Base-by-base conservation (phyloP, 2,797 vertebrate species). In the Sebastes variabilis region DNA sequence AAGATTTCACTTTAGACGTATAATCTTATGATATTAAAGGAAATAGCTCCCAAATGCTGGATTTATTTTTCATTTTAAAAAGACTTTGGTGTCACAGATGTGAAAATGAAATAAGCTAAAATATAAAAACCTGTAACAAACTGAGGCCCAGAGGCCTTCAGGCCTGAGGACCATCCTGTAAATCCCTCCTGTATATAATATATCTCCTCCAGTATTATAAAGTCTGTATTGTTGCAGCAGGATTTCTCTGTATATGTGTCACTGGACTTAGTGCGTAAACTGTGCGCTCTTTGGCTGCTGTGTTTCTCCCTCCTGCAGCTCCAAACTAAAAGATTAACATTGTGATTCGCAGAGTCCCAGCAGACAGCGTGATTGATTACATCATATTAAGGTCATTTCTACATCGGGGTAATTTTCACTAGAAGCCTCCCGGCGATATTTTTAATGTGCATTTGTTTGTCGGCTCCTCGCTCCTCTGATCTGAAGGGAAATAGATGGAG, bases 361-460 rank as follows among this genome's bases (percentile, higher is more conserved):
- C 87, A 92, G 95, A 95, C 95, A 92, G 88, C 83, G 83, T 91
- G 93, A 95, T 96, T 94, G 95, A 96, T 93, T 93, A 95, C 91
- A 91, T 95, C 95, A 94, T 94, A 95, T 95, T 94, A 91, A 84
- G 94, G 94, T 96, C 91, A 92, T 94, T 94, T 94, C 83, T 93
- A 86, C 93, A 89, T 94, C 85, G 91, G 92, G 91, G 90, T 96
- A 90, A 95, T 94, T 94, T 96, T 94, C 94, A 89, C 89, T 89
- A 73, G n/a, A 34, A 88, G 89, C 94, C 95, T 91, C 75, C 36
- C 75, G 95, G 95, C 91, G 72, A 85, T 91, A 88, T 34, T 93
- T 94, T 89, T 88, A 92, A 89, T 91, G 93, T 88, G 94, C 93
- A 85, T 94, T 95, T 95, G 94, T 93, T 94, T 92, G 90, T 91